A percentile compares a stretch with the other conserved stretches of the same genome.
These are phyloP conservation scores for Megaustenia siamemsis DNA, from an alignment of 2,888 invertebrate genomes.

Conservation along the genomic window DNA sequence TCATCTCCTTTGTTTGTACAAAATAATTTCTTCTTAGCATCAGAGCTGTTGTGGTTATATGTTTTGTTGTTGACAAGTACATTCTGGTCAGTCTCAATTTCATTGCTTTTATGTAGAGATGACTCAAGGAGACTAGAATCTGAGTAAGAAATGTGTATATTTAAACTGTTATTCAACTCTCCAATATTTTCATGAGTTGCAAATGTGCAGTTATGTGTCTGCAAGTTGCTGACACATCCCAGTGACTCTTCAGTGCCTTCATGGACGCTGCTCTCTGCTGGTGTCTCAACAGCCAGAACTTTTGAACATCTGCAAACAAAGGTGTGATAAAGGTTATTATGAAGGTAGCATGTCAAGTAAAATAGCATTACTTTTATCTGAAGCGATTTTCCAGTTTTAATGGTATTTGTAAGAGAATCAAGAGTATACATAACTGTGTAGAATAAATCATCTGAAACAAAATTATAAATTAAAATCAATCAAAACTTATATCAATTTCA, in stretches of 20 bases:
- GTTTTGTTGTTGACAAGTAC: background rate
- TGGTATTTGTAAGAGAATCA: too few relatives aligned
- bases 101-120: background rate
- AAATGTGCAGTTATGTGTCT: background rate
- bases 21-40: background rate
- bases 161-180: background rate
- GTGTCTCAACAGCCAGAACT: background rate
- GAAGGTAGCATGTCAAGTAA: background rate
- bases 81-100: background rate
- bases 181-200: background rate
- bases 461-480: too few relatives aligned
- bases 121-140: background rate
- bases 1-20: background rate
- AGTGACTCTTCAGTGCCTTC: background rate
- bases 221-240: background rate
- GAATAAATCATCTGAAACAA: too few relatives aligned
- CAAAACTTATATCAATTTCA: too few relatives aligned
- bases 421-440: too few relatives aligned
- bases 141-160: background rate
- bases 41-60: background rate
- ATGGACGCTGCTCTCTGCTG: background rate
- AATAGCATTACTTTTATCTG: too few relatives aligned
- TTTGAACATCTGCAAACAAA: background rate
- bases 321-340: background rate
- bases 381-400: too few relatives aligned